These are phyloP conservation scores for Platanista minor DNA, from an alignment of 2,113 vertebrate species.

Conservation along the genomic window DNA sequence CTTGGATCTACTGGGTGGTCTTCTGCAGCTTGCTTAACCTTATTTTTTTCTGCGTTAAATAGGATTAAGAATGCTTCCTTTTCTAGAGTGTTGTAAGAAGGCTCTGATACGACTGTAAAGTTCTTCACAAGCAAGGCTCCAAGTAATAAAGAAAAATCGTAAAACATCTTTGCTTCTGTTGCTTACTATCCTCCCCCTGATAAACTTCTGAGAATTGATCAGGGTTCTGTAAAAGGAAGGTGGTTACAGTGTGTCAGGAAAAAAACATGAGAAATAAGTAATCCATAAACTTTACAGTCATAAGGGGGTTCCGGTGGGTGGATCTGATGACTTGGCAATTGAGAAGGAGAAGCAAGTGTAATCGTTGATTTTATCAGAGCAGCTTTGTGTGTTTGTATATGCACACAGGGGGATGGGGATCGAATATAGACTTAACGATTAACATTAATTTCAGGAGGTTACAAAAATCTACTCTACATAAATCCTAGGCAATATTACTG, in stretches of 20 bases:
- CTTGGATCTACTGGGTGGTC: background rate
- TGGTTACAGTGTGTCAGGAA: slow-evolving; percentile 20
- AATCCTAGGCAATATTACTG: background rate
- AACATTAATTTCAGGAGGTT: slow-evolving; percentile 29
- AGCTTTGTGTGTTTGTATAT: slow-evolving; percentile 19
- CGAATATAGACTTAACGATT: slow-evolving; percentile 28
- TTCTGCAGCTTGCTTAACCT: background rate
- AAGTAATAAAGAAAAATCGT: slow-evolving; percentile 28
- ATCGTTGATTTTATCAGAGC: slow-evolving; percentile 70
- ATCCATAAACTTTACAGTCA: slow-evolving; percentile 62
- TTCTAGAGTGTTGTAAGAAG: background rate
- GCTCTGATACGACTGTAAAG: background rate
- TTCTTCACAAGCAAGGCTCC: slow-evolving; percentile 25
- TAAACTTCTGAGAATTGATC: slow-evolving; percentile 46
- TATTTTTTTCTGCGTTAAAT: background rate
- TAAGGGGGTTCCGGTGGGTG: slow-evolving; percentile 51
- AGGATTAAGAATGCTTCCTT: background rate
- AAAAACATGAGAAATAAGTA: slow-evolving; percentile 60
- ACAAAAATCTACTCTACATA: background rate
- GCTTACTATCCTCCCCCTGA: background rate
- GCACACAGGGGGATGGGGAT: background rate
- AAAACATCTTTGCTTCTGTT: slow-evolving; percentile 35
- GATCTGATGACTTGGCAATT: slow-evolving; percentile 63
- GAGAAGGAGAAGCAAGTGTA: slow-evolving; percentile 43
- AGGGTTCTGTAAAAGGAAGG: slow-evolving; percentile 37